These are phyloP conservation scores for Nasalis larvatus DNA, from an alignment of 2,113 vertebrate genomes.

Conservation along the genomic window DNA sequence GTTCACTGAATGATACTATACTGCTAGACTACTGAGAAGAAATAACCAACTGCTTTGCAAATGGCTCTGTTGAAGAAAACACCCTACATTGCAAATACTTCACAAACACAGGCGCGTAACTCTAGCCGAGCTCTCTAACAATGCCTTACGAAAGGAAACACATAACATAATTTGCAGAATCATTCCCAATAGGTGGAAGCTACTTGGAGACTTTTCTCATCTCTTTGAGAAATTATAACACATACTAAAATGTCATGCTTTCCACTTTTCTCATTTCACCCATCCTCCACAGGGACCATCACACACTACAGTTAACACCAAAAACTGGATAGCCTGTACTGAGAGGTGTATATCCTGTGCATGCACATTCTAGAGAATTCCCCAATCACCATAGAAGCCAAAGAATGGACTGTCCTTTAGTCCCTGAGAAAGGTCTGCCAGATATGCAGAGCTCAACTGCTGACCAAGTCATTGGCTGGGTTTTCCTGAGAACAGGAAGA, in stretches of 20 bases:
- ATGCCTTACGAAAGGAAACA: neutral
- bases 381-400: neutral
- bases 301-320: neutral
- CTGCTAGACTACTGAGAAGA: neutral
- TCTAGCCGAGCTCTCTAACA: neutral
- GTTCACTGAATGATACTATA: neutral
- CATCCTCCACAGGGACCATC: neutral
- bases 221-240: neutral
- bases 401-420: neutral
- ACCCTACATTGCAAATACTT: neutral
- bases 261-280: neutral
- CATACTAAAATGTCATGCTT: neutral
- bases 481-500: neutral
- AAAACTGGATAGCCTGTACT: neutral
- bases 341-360: neutral
- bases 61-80: neutral
- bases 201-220: neutral
- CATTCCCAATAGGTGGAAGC: neutral
- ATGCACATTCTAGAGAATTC: neutral
- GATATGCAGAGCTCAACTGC: neutral
- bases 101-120: neutral
- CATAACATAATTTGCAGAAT: neutral
- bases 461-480: neutral
- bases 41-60: neutral
- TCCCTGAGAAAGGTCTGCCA: neutral